Base-by-base conservation (phyloP, 2,797 vertebrate species). In the Tauraco hartlaubi region DNA sequence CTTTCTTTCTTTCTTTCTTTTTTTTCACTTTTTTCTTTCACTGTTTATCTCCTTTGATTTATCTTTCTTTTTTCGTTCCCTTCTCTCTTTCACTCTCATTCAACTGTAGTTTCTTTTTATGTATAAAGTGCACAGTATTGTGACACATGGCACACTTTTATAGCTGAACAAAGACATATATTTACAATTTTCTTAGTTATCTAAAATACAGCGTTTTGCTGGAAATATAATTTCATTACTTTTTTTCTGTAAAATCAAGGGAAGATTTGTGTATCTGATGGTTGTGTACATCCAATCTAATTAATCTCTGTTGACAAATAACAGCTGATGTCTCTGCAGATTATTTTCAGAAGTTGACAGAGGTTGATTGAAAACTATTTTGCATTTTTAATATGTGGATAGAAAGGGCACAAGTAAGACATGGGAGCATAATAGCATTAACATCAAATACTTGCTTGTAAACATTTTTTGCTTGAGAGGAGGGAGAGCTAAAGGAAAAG, bases 261-360 rank as follows among this genome's bases (percentile, higher is more conserved):
- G 51, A 56, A 56, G 15, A 33, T 71, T 41, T 88, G 19, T 85
- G 10, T 93, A n/a, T 95, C 41, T 83, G 48, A 23, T 66, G 66
- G 29, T 28, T 79, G 51, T 93, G 26, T 28, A 48, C 17, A 87
- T 66, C n/a, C 75, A 91, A 21, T 87, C 58, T 91, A 84, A 87
- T 91, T 87, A 91, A 93, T 90, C 43, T 88, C 48, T 77, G 21
- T 49, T 94, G 89, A 81, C 87, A 96, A 92, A 85, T 76, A 85
- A 41, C 7, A 46, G n/a, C 64, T 93, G 25, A 90, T 95, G 80
- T 94, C 77, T 92, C 49, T 72, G 83, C 37, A 83, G 81, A 59
- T 90, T 94, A 78, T 94, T 94, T 97, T 96, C 83, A 95, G 94
- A 88, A 88, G 44, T 51, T 87, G 43, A 64, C 58, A 72, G 74